Evolutionary conservation across 2,888 invertebrate genomes (phyloP).

Genomic region (Andrena bicolor): DNA sequence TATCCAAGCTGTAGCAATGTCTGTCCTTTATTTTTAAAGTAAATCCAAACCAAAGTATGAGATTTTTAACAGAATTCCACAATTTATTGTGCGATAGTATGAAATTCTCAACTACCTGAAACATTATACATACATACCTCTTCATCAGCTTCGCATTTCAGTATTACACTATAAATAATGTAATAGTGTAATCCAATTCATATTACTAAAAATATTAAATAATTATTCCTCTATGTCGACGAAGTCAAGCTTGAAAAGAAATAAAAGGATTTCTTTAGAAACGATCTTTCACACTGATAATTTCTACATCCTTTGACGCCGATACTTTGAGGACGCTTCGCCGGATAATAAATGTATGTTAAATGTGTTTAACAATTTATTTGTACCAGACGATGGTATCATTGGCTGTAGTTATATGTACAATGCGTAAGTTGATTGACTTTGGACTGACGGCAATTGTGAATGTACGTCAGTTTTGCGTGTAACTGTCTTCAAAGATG

Average conservation of each 20-base stretch:
- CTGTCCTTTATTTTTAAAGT: conserved; percentile 58
- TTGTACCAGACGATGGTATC: conserved; percentile 77
- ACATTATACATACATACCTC: conserved; percentile 70
- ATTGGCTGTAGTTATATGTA: conserved; percentile 81
- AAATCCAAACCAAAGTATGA: conserved; percentile 69
- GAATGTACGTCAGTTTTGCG: conserved; percentile 53
- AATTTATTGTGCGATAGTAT: conserved; percentile 60
- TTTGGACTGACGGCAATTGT: conserved; percentile 69
- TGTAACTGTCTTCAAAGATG: conserved; percentile 46
- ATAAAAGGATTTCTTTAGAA: conserved; percentile 76
- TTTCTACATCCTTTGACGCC: conserved; percentile 30
- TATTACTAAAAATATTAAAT: conserved; percentile 70
- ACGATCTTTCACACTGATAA: conserved; percentile 41
- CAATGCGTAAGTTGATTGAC: conserved; percentile 80
- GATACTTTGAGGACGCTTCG: conserved; percentile 15
- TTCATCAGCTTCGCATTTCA: conserved; percentile 74
- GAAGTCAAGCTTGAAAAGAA: conserved; percentile 73
- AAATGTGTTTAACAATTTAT: conserved; percentile 77
- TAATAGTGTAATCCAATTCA: conserved; percentile 75
- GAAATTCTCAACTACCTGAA: conserved; percentile 65
- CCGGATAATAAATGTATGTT: conserved; percentile 31
- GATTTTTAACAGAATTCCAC: conserved; percentile 65
- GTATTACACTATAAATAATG: conserved; percentile 72
- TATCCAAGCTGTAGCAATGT: conserved; percentile 48
- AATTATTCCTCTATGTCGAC: conserved; percentile 73